A percentile compares a stretch with the other conserved stretches of the same genome.
phyloP scores from a whole-genome alignment of 1,140 invertebrate genomes.

The Drosophila subobscura region DNA sequence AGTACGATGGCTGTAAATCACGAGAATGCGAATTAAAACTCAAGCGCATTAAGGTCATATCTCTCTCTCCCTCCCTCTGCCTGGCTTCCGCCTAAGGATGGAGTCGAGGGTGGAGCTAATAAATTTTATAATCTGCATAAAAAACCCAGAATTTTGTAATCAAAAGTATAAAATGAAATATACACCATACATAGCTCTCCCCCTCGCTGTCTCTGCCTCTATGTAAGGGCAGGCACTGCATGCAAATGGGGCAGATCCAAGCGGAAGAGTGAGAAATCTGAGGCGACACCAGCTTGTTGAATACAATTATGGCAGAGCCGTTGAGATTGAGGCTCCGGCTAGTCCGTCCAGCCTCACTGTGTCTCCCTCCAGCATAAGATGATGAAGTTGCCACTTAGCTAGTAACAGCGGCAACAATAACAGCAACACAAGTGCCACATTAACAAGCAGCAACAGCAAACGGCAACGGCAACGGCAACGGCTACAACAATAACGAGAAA shows the following conservation, averaged over 20 bases:
- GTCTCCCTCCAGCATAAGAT: slow-evolving; percentile 40
- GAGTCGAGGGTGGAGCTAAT: slow-evolving; percentile 48
- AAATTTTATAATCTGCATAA: slow-evolving; percentile 77
- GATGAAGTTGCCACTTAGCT: slow-evolving; percentile 78
- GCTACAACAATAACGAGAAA: slow-evolving; percentile 49
- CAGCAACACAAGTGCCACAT: slow-evolving; percentile 58
- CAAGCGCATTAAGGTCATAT: slow-evolving; percentile 67
- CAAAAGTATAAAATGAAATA: slow-evolving; percentile 53
- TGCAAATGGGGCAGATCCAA: slow-evolving; percentile 22
- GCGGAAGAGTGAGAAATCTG: slow-evolving; percentile 30
- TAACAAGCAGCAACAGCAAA: slow-evolving; percentile 42
- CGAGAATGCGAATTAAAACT: slow-evolving; percentile 66
- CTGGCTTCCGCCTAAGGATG: no score
- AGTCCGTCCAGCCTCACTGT: slow-evolving; percentile 24
- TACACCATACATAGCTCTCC: slow-evolving; percentile 39
- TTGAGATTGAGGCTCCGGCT: slow-evolving; percentile 58
- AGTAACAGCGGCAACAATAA: slow-evolving; percentile 52
- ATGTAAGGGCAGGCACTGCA: neutral
- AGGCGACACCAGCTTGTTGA: slow-evolving; percentile 80
- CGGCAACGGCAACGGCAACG: slow-evolving; percentile 15
- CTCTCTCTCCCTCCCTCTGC: slow-evolving; percentile 7
- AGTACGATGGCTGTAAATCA: slow-evolving; percentile 59
- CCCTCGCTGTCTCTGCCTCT: neutral
- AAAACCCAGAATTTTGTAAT: slow-evolving; percentile 46
- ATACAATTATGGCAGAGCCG: slow-evolving; percentile 71